phyloP scores from a whole-genome alignment of 1,140 invertebrate species.

The Hypothenemus hampei region DNA sequence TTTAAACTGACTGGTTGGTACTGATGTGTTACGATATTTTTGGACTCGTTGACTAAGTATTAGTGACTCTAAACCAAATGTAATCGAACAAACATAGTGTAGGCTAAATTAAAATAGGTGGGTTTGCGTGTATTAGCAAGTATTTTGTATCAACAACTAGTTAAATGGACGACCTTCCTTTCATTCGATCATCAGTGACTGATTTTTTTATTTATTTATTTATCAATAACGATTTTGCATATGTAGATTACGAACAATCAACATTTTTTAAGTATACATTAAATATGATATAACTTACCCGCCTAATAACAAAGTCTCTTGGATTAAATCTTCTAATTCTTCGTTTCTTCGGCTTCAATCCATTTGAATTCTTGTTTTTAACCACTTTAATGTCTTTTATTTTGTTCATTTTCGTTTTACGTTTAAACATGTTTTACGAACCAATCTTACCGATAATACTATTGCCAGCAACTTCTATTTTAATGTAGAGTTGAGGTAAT shows the following conservation, averaged over 20 bases:
- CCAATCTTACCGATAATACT: too few relatives aligned
- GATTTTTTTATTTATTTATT: too few relatives aligned
- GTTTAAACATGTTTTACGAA: slow-evolving; percentile 3
- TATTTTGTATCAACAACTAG: slow-evolving; percentile 3
- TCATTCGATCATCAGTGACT: too few relatives aligned
- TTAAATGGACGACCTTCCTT: neutral
- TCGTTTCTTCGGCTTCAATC: neutral
- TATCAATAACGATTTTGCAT: too few relatives aligned
- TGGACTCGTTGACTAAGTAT: too few relatives aligned
- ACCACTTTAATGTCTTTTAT: neutral
- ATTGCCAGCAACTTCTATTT: too few relatives aligned
- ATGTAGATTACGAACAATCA: too few relatives aligned
- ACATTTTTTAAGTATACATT: too few relatives aligned
- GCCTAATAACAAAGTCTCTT: slow-evolving; percentile 5
- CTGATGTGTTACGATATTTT: too few relatives aligned
- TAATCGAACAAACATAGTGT: slow-evolving; percentile 5
- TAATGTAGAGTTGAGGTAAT: too few relatives aligned
- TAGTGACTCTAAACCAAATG: slow-evolving; percentile 4
- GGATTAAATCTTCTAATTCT: slow-evolving; percentile 9
- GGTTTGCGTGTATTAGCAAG: slow-evolving; percentile 12
- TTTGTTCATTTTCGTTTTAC: neutral
- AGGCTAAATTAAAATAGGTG: slow-evolving; percentile 10
- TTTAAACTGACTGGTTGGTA: too few relatives aligned
- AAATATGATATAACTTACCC: too few relatives aligned
- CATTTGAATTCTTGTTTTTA: slow-evolving; percentile 1